Evolutionary conservation across 1,140 invertebrate genomes (phyloP).

Genomic region (Oryctes rhinoceros): DNA sequence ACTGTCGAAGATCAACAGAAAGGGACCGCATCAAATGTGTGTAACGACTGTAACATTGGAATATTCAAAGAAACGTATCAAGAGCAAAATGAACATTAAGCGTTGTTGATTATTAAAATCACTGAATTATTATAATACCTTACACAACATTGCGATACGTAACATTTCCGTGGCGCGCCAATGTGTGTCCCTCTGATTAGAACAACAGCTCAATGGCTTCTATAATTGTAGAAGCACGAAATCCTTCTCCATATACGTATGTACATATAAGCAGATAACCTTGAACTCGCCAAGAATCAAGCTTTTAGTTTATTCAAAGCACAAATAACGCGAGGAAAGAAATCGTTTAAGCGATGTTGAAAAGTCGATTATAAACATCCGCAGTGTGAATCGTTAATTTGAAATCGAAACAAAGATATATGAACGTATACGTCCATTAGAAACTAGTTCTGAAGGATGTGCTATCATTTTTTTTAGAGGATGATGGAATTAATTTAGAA

Average conservation of each 20-base stretch:
- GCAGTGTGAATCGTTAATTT: neutral
- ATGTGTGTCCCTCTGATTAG: no score
- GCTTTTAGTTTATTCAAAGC: neutral
- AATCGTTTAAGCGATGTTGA: neutral
- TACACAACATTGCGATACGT: no score
- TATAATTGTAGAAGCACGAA: neutral
- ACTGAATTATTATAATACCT: no score
- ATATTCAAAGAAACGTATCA: no score
- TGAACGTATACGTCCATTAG: neutral
- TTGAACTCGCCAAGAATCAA: neutral
- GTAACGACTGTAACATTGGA: no score
- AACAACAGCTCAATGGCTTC: no score
- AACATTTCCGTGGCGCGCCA: no score
- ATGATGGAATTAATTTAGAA: no score
- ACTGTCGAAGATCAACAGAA: no score
- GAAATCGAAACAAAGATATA: neutral
- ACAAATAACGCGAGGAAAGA: neutral
- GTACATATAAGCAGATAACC: neutral
- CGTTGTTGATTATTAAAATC: no score
- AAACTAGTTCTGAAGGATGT: neutral
- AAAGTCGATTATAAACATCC: slow-evolving; percentile 13
- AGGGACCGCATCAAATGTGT: no score
- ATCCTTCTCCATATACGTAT: neutral
- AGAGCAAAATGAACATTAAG: no score
- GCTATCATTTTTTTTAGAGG: neutral